A percentile compares a stretch with the other conserved stretches of the same genome.
These are phyloP conservation scores for Tokudaia tokunoshimensis DNA, from an alignment of 2,797 vertebrate species.

Conservation along the genomic window DNA sequence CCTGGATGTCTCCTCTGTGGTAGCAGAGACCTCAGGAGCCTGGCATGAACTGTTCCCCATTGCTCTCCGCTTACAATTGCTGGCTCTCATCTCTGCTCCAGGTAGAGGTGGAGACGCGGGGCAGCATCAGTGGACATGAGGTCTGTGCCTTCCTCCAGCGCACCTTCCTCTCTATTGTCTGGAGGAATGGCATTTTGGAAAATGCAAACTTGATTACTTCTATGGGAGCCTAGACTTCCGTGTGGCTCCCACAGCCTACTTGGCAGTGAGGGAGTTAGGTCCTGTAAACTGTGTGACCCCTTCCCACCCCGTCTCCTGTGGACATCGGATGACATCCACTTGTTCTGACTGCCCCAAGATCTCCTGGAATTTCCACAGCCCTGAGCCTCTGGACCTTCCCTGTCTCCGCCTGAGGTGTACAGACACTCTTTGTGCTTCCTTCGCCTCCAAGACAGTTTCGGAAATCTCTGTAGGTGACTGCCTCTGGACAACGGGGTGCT, in stretches of 20 bases:
- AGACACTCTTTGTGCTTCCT: background rate
- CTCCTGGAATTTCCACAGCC: background rate
- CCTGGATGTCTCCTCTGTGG: background rate
- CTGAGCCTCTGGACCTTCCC: background rate
- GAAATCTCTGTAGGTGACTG: background rate
- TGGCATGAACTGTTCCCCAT: background rate
- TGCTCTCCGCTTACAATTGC: background rate
- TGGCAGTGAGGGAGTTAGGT: background rate
- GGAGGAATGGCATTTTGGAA: background rate
- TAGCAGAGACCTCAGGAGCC: background rate
- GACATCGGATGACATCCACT: background rate
- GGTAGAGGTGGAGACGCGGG: too few species aligned
- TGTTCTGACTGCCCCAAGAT: background rate
- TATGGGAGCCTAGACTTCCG: background rate
- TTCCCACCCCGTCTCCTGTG: background rate
- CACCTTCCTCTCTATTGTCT: background rate
- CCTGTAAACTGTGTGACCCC: rapidly evolving
- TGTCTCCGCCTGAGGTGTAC: background rate
- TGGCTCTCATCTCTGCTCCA: background rate
- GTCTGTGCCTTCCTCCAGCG: background rate
- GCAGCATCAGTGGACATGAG: background rate
- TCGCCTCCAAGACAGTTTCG: background rate
- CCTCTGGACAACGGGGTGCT: background rate
- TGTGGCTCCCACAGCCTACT: background rate
- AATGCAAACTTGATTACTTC: background rate